Conservation (phyloP, 2,888 invertebrate genomes). For the Dicyrtomina minuta region DNA sequence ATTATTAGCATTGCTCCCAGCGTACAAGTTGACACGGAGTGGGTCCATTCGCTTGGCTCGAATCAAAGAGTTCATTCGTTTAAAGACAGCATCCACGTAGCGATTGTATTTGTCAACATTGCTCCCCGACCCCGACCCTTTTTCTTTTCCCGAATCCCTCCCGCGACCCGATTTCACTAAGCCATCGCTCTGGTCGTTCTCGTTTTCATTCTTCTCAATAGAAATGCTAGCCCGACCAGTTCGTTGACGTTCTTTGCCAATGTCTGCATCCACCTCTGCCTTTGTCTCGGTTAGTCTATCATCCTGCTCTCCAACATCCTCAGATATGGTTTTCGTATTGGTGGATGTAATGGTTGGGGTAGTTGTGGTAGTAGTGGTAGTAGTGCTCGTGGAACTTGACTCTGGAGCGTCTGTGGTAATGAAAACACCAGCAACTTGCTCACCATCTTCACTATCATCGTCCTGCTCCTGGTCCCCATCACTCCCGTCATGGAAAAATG, state of each 20-base stretch:
- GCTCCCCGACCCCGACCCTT: neutral
- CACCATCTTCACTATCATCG: conserved; percentile 15
- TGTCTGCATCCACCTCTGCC: neutral
- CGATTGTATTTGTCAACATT: conserved; percentile 38
- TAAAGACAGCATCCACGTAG: conserved; percentile 50
- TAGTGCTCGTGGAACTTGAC: neutral
- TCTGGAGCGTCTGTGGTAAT: conserved; percentile 1
- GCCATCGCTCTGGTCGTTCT: too few relatives aligned
- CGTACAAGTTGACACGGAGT: conserved; percentile 48
- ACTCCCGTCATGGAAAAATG: neutral
- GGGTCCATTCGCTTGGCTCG: conserved; percentile 51
- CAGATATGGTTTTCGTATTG: neutral
- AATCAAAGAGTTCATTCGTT: conserved; percentile 50
- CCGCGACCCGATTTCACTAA: neutral
- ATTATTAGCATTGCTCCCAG: conserved; percentile 21
- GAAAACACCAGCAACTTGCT: too few relatives aligned
- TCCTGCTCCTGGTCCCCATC: conserved; percentile 7
- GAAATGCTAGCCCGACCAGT: neutral
- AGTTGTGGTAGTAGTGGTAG: neutral
- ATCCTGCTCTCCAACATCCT: conserved; percentile 2
- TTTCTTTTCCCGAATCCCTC: neutral
- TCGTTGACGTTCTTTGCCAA: neutral
- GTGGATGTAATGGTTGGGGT: neutral
- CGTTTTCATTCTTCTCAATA: neutral
- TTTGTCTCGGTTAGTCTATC: neutral